phyloP scores from a whole-genome alignment of 2,888 invertebrate species.

The Sisyra nigra region DNA sequence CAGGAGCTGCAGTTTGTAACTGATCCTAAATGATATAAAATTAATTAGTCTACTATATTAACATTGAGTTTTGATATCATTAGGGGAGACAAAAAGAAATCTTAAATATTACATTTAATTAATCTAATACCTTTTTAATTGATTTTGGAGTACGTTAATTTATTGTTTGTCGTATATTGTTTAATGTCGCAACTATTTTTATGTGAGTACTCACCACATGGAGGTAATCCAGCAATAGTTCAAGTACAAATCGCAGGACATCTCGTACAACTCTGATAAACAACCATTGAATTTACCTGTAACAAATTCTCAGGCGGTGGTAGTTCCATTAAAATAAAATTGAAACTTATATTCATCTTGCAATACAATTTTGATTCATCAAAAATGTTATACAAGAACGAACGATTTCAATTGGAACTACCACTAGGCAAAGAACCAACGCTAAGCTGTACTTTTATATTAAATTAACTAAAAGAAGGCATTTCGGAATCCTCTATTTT shows the following conservation, averaged over 20 bases:
- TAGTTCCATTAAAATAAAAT: constrained; percentile 8
- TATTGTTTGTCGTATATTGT: too few relatives aligned
- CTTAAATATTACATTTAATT: too few relatives aligned
- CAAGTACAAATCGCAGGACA: not conserved
- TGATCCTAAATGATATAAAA: constrained; percentile 54
- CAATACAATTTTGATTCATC: constrained; percentile 7
- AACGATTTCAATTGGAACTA: constrained; percentile 23
- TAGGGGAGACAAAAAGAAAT: not conserved
- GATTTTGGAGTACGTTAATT: too few relatives aligned
- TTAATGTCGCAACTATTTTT: too few relatives aligned
- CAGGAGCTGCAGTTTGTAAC: constrained; percentile 75
- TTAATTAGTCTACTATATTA: constrained; percentile 7
- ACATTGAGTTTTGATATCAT: not conserved
- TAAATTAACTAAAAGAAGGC: too few relatives aligned
- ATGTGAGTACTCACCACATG: too few relatives aligned
- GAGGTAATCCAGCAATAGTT: too few relatives aligned
- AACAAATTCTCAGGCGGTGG: constrained; percentile 46
- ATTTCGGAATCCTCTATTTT: too few relatives aligned
- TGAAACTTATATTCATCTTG: too few relatives aligned
- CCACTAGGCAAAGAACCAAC: too few relatives aligned
- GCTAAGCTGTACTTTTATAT: too few relatives aligned
- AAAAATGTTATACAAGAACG: constrained; percentile 14
- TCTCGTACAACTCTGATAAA: constrained; percentile 2
- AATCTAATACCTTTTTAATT: too few relatives aligned
- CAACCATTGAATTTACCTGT: constrained; percentile 28